These are phyloP conservation scores for Apaloderma vittatum DNA, from an alignment of 2,113 vertebrate genomes.

Conservation along the genomic window DNA sequence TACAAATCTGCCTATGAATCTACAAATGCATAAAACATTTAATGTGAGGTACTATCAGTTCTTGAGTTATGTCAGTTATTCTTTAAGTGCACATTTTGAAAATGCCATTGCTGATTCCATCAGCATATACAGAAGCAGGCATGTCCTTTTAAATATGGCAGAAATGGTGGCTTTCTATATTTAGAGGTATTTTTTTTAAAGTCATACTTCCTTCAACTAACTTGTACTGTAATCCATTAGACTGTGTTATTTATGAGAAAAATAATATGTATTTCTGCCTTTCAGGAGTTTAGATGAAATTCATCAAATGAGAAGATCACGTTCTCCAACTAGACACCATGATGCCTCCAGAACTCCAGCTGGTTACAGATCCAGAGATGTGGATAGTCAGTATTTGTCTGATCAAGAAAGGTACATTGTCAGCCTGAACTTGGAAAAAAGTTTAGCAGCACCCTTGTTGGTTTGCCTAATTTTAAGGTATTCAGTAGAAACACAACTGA, in stretches of 20 bases:
- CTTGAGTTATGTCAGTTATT: not conserved
- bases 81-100: not conserved
- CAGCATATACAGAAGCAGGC: not conserved
- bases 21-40: not conserved
- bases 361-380: constrained; percentile 88
- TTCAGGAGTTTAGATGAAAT: constrained; percentile 98
- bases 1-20: not conserved
- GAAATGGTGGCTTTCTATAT: not conserved
- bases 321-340: constrained; percentile 92
- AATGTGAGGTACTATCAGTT: not conserved
- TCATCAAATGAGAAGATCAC: constrained; percentile 93
- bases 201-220: not conserved
- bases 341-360: constrained; percentile 89
- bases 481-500: not conserved
- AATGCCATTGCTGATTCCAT: not conserved
- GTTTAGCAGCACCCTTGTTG: not conserved
- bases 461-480: not conserved
- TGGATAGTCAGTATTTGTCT: constrained; percentile 93
- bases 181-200: not conserved
- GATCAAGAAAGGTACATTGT: constrained; percentile 95
- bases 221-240: not conserved
- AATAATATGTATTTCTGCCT: constrained; percentile 9
- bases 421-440: not conserved
- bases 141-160: not conserved
- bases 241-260: not conserved